These are phyloP conservation scores for Nipponia nippon DNA, from an alignment of 2,113 vertebrate species.

Conservation along the genomic window DNA sequence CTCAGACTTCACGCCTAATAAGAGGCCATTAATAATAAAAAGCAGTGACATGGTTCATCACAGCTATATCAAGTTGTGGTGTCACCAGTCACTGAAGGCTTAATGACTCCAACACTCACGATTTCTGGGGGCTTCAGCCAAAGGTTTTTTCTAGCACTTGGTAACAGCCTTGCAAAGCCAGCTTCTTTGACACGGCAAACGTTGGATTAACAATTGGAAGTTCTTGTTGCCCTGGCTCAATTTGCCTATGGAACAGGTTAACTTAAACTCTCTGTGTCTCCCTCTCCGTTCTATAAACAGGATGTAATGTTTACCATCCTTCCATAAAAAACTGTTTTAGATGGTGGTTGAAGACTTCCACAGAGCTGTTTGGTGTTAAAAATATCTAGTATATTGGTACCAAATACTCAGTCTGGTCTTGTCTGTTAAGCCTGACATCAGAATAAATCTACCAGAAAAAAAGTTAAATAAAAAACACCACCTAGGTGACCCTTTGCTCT, in stretches of 20 bases:
- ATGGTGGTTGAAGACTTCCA: not conserved
- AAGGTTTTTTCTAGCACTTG: not conserved
- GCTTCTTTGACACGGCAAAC: not conserved
- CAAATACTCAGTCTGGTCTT: not conserved
- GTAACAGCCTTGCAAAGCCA: not conserved
- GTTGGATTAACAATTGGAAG: not conserved
- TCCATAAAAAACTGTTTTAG: not conserved
- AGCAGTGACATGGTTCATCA: not conserved
- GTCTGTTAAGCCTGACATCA: not conserved
- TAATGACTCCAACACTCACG: not conserved
- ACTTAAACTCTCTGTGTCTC: not conserved
- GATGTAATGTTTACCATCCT: not conserved
- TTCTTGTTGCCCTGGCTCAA: not conserved
- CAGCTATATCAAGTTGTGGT: not conserved
- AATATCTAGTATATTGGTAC: not conserved
- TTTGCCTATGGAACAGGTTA: not conserved
- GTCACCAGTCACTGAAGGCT: not conserved
- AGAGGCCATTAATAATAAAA: not conserved
- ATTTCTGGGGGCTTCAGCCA: not conserved
- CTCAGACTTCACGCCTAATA: not conserved
- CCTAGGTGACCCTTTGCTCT: constrained; percentile 13
- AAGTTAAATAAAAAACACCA: not conserved
- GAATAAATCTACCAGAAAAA: not conserved
- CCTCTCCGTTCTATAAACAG: not conserved
- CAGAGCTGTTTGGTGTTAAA: not conserved